phyloP scores from a whole-genome alignment of 2,888 invertebrate genomes.

The Drosophila mercatorum region DNA sequence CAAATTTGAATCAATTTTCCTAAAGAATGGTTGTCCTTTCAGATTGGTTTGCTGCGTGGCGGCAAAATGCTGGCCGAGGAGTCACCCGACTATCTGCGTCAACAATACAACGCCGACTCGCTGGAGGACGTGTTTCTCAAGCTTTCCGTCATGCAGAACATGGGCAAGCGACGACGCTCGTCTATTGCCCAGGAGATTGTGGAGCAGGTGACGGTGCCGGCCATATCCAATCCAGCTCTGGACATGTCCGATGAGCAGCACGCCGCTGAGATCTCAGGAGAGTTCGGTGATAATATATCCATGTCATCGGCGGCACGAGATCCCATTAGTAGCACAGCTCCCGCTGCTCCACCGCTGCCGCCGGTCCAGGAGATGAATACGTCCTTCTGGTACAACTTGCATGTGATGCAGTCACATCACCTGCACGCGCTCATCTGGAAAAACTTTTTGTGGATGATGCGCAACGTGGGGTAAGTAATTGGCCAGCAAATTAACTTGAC shows the following conservation, averaged over 20 bases:
- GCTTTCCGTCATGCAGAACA: constrained; percentile 91
- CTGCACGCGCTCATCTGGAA: constrained; percentile 95
- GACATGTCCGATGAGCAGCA: constrained; percentile 89
- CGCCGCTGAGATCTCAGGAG: constrained; percentile 92
- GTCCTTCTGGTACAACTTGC: constrained; percentile 86
- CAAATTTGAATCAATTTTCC: constrained; percentile 58
- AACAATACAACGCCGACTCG: constrained; percentile 89
- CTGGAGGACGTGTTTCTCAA: constrained; percentile 93
- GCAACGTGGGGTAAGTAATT: constrained; percentile 90
- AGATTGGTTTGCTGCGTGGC: constrained; percentile 94
- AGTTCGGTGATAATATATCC: constrained; percentile 94
- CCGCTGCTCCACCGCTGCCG: constrained; percentile 88
- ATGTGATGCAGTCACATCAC: constrained; percentile 89
- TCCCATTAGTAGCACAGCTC: constrained; percentile 87
- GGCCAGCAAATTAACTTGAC: constrained; percentile 15
- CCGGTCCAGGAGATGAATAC: constrained; percentile 88
- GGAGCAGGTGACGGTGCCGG: constrained; percentile 88
- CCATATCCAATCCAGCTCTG: constrained; percentile 88
- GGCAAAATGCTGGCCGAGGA: constrained; percentile 94
- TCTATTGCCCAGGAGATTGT: constrained; percentile 92
- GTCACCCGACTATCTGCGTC: constrained; percentile 89
- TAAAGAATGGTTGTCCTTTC: constrained; percentile 35
- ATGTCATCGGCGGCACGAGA: constrained; percentile 90
- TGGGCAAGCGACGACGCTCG: constrained; percentile 91
- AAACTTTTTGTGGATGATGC: constrained; percentile 93